Evolutionary conservation across 1,140 invertebrate genomes (phyloP), one percentile per base, ranked within the genome.

Genomic region (Cherax destructor): DNA sequence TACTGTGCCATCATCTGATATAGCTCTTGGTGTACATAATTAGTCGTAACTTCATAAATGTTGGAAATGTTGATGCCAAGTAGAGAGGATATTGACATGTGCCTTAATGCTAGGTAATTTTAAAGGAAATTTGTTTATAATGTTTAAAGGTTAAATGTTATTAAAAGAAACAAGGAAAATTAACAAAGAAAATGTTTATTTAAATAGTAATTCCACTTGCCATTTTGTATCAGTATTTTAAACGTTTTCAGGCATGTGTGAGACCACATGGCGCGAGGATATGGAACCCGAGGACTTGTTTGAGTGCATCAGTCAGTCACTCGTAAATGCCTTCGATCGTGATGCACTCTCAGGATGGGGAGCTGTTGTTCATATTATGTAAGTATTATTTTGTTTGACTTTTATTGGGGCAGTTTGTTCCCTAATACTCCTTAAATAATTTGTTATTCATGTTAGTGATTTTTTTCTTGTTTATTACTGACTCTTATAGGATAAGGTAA

Each of bases 331-430:
- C 21, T 97, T 97, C 93, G 99, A 99, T 95, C 96, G 99, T 94
- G 99, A 99, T 96, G 98, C 99, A 79, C 97, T 98, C 93, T 99
- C 98, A 93, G 99, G 99, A 94, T 99, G 99, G 98, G 99, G 99
- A 92, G 99, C 97, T 21, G 96, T 98, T 79, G 98, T 99, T 83
- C 97, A 99, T 94, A 97, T 99, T 87, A 98, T 99, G 97, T 97
- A 95, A 96, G 96, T 95, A 93, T n/a, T 56, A 21, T 47, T 79
- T 52, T 56, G 52, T 41, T 41, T 41, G 30, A 41, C 30, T 41
- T 41, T 41, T 41, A 41, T 0, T 41, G 30, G 0, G 0, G 0
- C 30, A 41, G 30, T 41, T 41, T 41, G 30, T 41, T 24, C 56
- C 16, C n/a, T 76, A 4, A 52, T 84, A 74, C 76, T 18, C 72